phyloP scores from a whole-genome alignment of 2,888 invertebrate genomes.

The Andrena marginata region DNA sequence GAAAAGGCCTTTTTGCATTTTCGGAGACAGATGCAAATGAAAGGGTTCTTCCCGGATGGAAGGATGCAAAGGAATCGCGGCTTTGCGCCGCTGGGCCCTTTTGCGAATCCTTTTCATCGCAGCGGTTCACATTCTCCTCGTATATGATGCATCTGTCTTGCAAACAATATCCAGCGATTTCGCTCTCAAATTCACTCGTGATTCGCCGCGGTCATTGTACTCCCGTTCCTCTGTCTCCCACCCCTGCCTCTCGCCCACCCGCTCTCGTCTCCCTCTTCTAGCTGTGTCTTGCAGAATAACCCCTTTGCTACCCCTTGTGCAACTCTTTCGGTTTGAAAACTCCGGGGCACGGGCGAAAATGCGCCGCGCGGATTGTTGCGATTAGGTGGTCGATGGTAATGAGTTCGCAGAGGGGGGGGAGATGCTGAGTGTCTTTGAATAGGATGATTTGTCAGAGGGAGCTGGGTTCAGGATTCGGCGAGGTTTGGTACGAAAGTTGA shows the following conservation, averaged over 20 bases:
- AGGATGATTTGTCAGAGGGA: no score
- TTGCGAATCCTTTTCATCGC: constrained; percentile 69
- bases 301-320: constrained; percentile 52
- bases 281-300: constrained; percentile 65
- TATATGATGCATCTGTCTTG: constrained; percentile 71
- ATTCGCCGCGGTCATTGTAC: constrained; percentile 70
- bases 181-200: constrained; percentile 68
- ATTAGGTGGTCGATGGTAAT: not conserved
- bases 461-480: no score
- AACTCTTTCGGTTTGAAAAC: constrained; percentile 45
- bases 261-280: constrained; percentile 32
- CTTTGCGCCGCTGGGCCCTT: constrained; percentile 69
- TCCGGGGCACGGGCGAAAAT: constrained; percentile 12
- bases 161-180: constrained; percentile 72
- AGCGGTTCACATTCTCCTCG: constrained; percentile 59
- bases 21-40: constrained; percentile 77
- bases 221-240: constrained; percentile 41
- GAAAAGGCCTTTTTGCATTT: constrained; percentile 74
- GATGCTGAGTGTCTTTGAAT: no score
- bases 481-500: no score
- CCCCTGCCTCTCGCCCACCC: constrained; percentile 29
- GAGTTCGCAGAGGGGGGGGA: not conserved
- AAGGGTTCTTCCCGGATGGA: constrained; percentile 71
- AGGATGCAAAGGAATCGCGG: constrained; percentile 70
- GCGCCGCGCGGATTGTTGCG: constrained; percentile 4